Base-by-base conservation (phyloP, 2,797 vertebrate genomes). In the Ibycter americanus region DNA sequence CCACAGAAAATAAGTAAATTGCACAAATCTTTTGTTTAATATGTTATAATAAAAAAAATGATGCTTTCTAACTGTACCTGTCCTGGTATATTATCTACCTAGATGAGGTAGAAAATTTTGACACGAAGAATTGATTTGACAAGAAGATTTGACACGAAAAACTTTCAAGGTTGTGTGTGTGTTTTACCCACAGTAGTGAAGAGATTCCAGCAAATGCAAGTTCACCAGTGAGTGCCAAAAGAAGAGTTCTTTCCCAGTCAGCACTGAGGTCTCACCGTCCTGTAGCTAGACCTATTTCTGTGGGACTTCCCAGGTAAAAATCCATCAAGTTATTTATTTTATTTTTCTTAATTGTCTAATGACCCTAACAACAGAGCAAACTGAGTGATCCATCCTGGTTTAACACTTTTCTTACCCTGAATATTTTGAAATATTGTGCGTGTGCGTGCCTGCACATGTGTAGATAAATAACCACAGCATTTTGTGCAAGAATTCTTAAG, bases 191-290 rank as follows among this genome's bases (percentile, higher is more conserved):
- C 90, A 99, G 98, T 80, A 98, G 97, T 5, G 99, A 99, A 31
- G 98, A 98, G 42, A 93, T 97, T 63, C 73, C 97, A 63, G 96
- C 90, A 15, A 98, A 97, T 72, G 98, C 98, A 2, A 89, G 96
- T 34, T 99, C 99, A 2, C 98, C 99, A 58, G 68, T 99, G 95
- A 99, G 99, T 81, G 97, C 98, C 84, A 99, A 99, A 97, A 98
- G 99, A 87, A 98, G 98, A 93, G 98, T 98, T 44, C 98, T 99
- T 54, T 99, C 99, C 66, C 99, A 97, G 86, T 99, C 99, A 9
- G 99, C 99, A 1, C 97, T 99, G 93, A 99, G 98, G 36, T 99
- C 99, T 49, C 99, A 99, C 96, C 99, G 99, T 94, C 99, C 99
- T 4, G 99, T 99, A 83, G 99, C 99, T 79, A 98, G 99, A 96